Conservation (phyloP, 2,113 vertebrate genomes). For the Thomomys bottae region DNA sequence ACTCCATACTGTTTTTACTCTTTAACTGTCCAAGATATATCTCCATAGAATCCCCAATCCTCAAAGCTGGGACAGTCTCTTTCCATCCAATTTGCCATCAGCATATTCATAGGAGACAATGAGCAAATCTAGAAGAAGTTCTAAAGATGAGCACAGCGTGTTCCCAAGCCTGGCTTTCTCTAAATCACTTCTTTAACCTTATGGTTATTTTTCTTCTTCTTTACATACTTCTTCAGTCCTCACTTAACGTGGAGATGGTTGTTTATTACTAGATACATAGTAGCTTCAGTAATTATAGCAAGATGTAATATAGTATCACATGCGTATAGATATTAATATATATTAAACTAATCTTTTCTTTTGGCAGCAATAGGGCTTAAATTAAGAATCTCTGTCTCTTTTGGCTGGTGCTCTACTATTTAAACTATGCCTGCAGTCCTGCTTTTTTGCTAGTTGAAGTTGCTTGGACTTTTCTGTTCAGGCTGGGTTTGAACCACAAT, state of each 20-base stretch:
- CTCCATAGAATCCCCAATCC: neutral
- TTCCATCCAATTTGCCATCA: neutral
- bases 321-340: neutral
- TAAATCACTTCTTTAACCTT: neutral
- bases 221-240: neutral
- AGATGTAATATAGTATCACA: neutral
- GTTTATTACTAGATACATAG: conserved; percentile 23
- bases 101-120: neutral
- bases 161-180: neutral
- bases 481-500: too few relatives aligned
- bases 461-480: too few relatives aligned
- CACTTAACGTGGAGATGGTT: neutral
- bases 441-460: too few relatives aligned
- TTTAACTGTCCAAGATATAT: neutral
- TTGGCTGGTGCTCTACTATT: too few relatives aligned
- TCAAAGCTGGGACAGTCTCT: too few relatives aligned
- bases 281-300: neutral
- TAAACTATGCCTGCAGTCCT: too few relatives aligned
- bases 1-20: neutral
- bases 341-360: too few relatives aligned
- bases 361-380: too few relatives aligned
- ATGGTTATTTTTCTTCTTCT: neutral
- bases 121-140: neutral
- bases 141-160: neutral
- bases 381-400: too few relatives aligned